Percentiles rank a stretch among this genome's conserved stretches.
These are phyloP conservation scores for Temnothorax ravouxi DNA, from an alignment of 2,888 invertebrate genomes.

Conservation along the genomic window DNA sequence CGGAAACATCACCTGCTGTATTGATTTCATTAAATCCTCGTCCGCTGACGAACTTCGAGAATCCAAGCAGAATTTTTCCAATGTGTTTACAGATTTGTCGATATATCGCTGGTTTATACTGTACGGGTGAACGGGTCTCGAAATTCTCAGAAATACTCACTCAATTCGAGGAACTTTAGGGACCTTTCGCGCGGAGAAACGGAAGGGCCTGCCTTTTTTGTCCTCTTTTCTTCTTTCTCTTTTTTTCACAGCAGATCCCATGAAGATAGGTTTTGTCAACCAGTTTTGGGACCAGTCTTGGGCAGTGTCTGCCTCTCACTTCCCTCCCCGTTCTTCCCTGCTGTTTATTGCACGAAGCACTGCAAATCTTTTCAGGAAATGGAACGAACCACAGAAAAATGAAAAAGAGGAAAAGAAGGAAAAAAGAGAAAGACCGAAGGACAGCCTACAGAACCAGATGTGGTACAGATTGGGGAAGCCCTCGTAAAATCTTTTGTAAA, in stretches of 20 bases:
- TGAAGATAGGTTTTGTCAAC: constrained; percentile 78
- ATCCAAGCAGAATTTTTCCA: constrained; percentile 44
- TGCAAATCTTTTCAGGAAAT: constrained; percentile 78
- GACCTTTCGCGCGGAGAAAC: constrained; percentile 57
- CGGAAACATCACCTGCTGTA: background rate
- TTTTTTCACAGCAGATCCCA: constrained; percentile 77
- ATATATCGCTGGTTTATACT: constrained; percentile 74
- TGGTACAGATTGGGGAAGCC: constrained; percentile 7
- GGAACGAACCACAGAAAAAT: constrained; percentile 57
- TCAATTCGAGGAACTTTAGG: constrained; percentile 82
- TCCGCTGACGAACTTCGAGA: background rate
- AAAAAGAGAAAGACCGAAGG: constrained; percentile 40
- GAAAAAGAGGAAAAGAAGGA: constrained; percentile 24
- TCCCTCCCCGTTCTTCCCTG: constrained; percentile 26
- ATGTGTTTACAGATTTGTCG: constrained; percentile 7
- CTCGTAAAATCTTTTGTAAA: background rate
- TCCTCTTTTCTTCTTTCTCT: constrained; percentile 66
- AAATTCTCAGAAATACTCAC: constrained; percentile 83
- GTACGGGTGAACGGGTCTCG: constrained; percentile 79
- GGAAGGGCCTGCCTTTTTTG: constrained; percentile 33
- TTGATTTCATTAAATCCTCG: constrained; percentile 1
- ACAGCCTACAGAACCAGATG: constrained; percentile 70
- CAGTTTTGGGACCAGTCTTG: constrained; percentile 80
- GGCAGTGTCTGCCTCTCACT: constrained; percentile 69
- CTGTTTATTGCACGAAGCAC: constrained; percentile 79